Conservation (phyloP, 2,888 invertebrate species). For the Dryobota labecula region DNA sequence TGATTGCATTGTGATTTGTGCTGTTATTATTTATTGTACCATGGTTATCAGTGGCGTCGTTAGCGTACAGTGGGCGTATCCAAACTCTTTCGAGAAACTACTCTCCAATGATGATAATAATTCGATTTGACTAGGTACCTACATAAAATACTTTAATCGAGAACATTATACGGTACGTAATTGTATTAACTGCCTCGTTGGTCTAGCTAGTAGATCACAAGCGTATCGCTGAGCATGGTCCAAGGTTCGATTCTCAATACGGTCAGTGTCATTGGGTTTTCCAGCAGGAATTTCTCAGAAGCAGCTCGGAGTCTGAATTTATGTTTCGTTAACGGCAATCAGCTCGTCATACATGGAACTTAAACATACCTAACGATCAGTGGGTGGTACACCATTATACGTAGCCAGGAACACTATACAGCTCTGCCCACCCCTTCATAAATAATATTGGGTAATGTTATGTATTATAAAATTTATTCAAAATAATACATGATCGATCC, state of each 20-base stretch:
- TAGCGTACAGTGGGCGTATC: constrained; percentile 7
- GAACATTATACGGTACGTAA: too few relatives aligned
- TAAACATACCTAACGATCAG: background rate
- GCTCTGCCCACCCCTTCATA: background rate
- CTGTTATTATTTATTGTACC: constrained; percentile 4
- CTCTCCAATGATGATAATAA: background rate
- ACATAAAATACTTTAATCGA: background rate
- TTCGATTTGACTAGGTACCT: background rate
- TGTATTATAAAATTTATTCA: background rate
- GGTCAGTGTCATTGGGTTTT: background rate
- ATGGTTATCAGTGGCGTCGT: constrained; percentile 1
- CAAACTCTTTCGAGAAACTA: constrained; percentile 6
- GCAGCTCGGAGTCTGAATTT: background rate
- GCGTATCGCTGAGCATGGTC: background rate
- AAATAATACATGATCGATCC: background rate
- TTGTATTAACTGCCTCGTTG: background rate
- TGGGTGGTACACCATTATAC: background rate
- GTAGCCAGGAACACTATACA: too few relatives aligned
- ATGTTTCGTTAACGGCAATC: background rate
- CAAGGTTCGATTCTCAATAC: background rate
- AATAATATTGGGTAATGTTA: background rate
- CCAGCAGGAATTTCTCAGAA: background rate
- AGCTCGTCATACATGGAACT: too few relatives aligned
- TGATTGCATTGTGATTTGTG: constrained; percentile 32
- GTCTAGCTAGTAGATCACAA: background rate